Conservation (phyloP, 2,797 vertebrate genomes). For the Gallinago stenura region DNA sequence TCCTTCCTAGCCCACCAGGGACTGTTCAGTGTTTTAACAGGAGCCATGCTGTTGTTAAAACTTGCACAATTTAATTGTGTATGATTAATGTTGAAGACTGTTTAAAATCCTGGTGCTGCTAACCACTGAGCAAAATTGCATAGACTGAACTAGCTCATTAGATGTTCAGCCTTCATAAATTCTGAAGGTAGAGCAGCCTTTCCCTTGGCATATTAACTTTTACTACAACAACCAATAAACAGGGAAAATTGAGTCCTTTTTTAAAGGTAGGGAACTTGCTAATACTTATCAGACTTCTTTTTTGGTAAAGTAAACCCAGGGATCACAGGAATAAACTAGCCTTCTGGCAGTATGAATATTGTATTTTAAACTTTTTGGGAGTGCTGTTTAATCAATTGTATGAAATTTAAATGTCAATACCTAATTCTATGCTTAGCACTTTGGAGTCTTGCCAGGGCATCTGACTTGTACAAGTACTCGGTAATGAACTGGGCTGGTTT, state of each 20-base stretch:
- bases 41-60: slow-evolving; percentile 4
- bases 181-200: not conserved
- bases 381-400: not conserved
- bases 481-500: not conserved
- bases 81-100: not conserved
- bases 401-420: not conserved
- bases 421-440: slow-evolving; percentile 2
- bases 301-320: slow-evolving; percentile 26
- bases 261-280: not conserved
- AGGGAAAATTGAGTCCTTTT: not conserved
- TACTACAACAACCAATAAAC: not conserved
- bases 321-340: slow-evolving; percentile 18
- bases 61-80: not conserved
- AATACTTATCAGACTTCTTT: slow-evolving; percentile 27
- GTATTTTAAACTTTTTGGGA: not conserved
- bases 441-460: not conserved
- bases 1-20: not conserved
- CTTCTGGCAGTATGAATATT: not conserved
- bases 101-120: slow-evolving; percentile 56
- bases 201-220: not conserved
- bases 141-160: not conserved
- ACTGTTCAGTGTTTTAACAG: not conserved
- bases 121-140: not conserved
- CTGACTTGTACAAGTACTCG: not conserved
- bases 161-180: not conserved